These are phyloP conservation scores for Drosophila repleta DNA, from an alignment of 1,140 invertebrate genomes.

Conservation along the genomic window DNA sequence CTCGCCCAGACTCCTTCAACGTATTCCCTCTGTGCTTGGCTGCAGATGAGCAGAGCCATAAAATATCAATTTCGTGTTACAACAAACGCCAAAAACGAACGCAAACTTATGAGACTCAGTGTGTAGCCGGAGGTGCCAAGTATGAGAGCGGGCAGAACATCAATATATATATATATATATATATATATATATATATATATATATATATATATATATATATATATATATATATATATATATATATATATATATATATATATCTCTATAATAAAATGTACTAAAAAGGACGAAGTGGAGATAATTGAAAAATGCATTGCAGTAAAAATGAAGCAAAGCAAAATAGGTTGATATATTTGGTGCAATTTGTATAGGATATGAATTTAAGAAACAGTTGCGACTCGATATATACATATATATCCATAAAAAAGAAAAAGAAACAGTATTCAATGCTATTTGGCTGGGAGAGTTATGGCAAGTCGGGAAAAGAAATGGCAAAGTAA, in stretches of 20 bases:
- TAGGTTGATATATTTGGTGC: constrained; percentile 35
- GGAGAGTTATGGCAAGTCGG: constrained; percentile 5
- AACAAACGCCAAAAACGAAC: constrained; percentile 80
- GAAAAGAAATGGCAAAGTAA: not conserved
- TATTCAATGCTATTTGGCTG: constrained; percentile 2
- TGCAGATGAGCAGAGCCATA: constrained; percentile 77
- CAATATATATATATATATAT: constrained; percentile 35
- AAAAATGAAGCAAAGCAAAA: constrained; percentile 59
- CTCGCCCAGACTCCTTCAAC: not conserved
- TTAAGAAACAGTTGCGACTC: constrained; percentile 24
- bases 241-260: constrained; percentile 45
- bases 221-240: constrained; percentile 37
- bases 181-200: constrained; percentile 44
- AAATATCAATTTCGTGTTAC: constrained; percentile 81
- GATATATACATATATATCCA: constrained; percentile 17
- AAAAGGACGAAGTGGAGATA: constrained; percentile 37
- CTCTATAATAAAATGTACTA: constrained; percentile 60
- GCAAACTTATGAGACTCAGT: constrained; percentile 70
- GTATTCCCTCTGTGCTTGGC: constrained; percentile 8
- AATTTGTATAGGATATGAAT: constrained; percentile 49
- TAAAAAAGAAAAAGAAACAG: not conserved
- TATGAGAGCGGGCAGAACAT: constrained; percentile 18
- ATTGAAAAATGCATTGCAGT: constrained; percentile 76
- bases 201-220: constrained; percentile 29
- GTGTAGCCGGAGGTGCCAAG: constrained; percentile 30